Conservation (phyloP, 2,888 invertebrate species). For the Oscheius sp. region DNA sequence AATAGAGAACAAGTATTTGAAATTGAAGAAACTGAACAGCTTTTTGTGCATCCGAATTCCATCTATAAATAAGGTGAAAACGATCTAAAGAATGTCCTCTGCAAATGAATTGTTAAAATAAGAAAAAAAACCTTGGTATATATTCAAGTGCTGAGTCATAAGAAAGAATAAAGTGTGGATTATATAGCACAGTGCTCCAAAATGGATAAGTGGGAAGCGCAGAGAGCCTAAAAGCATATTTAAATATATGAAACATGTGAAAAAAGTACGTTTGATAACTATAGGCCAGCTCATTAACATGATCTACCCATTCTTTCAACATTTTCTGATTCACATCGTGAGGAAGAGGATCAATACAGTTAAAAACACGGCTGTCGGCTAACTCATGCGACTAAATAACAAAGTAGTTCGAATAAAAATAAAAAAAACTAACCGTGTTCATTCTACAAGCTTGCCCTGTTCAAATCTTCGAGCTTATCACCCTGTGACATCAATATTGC, state of each 20-base stretch:
- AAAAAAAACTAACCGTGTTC: neutral
- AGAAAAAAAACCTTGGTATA: constrained; percentile 7
- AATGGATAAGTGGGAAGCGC: neutral
- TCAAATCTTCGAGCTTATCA: neutral
- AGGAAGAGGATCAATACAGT: neutral
- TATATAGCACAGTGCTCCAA: constrained; percentile 22
- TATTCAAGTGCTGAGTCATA: constrained; percentile 24
- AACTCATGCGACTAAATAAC: neutral
- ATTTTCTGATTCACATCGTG: constrained; percentile 4
- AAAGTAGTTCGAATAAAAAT: neutral
- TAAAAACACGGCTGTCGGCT: constrained; percentile 4
- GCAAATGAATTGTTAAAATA: neutral
- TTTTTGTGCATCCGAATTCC: constrained; percentile 12
- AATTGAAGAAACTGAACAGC: neutral
- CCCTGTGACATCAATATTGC: neutral
- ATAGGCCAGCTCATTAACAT: neutral
- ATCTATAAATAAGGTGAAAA: constrained; percentile 5
- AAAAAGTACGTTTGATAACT: constrained; percentile 7
- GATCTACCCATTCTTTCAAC: constrained; percentile 7
- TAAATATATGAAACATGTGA: neutral
- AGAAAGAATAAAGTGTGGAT: constrained; percentile 11
- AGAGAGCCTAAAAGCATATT: constrained; percentile 1
- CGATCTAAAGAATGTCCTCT: constrained; percentile 15
- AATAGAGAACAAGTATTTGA: neutral
- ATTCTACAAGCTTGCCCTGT: neutral